Conservation (phyloP, 1,140 invertebrate genomes). For the Zaprionus capensis region DNA sequence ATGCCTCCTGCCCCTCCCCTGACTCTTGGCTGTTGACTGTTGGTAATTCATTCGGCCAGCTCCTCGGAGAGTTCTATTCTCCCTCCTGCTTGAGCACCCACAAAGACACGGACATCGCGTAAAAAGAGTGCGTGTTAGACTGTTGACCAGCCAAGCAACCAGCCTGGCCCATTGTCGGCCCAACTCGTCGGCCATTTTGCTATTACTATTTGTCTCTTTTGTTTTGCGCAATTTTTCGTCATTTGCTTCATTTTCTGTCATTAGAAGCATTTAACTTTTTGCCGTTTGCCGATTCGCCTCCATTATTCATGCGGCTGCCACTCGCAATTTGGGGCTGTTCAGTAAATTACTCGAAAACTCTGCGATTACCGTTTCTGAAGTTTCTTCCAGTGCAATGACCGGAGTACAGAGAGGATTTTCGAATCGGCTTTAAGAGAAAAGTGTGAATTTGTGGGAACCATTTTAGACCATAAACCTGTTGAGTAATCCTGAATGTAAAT, state of each 20-base stretch:
- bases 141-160: conserved; percentile 11
- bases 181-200: conserved; percentile 64
- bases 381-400: neutral
- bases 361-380: conserved; percentile 15
- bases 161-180: conserved; percentile 8
- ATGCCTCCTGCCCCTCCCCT: neutral
- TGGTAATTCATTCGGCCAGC: conserved; percentile 63
- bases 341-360: conserved; percentile 29
- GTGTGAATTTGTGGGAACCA: neutral
- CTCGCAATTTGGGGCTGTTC: conserved; percentile 45
- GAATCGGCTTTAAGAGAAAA: neutral
- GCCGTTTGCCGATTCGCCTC: conserved; percentile 74
- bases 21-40: conserved; percentile 36
- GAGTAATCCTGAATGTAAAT: neutral
- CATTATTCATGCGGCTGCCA: conserved; percentile 65
- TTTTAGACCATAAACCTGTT: neutral
- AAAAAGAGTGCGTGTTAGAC: conserved; percentile 18
- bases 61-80: conserved; percentile 25
- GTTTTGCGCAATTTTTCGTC: conserved; percentile 79
- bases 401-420: rapidly evolving
- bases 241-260: conserved; percentile 78
- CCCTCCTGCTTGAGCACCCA: neutral
- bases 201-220: conserved; percentile 79
- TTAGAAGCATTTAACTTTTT: conserved; percentile 82
- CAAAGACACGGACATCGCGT: neutral